Conservation (phyloP, 2,113 vertebrate species). For the Trichechus manatus region DNA sequence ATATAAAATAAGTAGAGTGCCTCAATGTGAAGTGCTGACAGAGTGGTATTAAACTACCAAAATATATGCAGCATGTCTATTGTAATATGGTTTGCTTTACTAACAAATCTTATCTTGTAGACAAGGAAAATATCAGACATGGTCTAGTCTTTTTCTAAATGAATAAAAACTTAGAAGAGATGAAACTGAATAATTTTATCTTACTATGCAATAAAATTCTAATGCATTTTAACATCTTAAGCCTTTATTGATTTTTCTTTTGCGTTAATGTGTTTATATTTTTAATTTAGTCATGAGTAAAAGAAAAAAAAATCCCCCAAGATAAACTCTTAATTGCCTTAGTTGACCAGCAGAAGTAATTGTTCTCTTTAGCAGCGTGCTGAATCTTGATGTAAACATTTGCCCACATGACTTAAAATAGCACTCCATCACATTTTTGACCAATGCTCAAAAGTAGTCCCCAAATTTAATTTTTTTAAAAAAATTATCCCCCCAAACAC, state of each 20-base stretch:
- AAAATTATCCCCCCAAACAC: neutral
- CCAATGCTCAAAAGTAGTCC: constrained; percentile 11
- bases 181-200: neutral
- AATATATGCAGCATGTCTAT: neutral
- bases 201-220: neutral
- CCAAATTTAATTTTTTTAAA: neutral
- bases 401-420: neutral
- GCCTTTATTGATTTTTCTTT: neutral
- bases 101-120: neutral
- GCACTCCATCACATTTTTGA: constrained; percentile 56
- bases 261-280: neutral
- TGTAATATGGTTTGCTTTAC: neutral
- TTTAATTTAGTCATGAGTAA: constrained; percentile 28
- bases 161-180: neutral
- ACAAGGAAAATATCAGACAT: neutral
- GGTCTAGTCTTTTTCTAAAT: neutral
- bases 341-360: neutral
- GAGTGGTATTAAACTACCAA: neutral
- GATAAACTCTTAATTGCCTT: neutral
- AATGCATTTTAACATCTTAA: neutral
- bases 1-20: neutral
- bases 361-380: neutral
- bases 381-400: neutral
- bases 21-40: neutral
- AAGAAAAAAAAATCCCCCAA: neutral